Percentiles rank a stretch among this genome's conserved stretches.
Evolutionary conservation across 2,113 vertebrate species (phyloP).

Genomic region (Pangasianodon gigas): DNA sequence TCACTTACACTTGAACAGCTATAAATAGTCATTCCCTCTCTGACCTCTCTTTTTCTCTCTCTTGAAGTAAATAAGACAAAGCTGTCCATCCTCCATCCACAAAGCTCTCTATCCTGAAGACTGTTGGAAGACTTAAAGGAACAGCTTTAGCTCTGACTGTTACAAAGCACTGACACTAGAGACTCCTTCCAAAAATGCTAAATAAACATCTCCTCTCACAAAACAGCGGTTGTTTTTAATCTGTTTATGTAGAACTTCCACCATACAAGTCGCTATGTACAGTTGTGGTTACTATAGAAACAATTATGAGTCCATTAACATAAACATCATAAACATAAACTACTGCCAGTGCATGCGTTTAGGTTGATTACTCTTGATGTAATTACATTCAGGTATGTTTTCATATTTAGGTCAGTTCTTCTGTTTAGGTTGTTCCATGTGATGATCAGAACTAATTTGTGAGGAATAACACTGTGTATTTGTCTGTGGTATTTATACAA

Average conservation of each 20-base stretch:
- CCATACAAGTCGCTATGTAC: background rate
- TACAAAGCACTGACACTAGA: background rate
- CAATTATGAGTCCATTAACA: background rate
- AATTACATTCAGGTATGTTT: slow-evolving; percentile 6
- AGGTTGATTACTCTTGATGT: background rate
- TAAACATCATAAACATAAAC: background rate
- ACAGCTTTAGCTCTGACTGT: background rate
- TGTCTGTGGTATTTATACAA: background rate
- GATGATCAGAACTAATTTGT: slow-evolving; percentile 68
- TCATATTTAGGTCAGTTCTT: slow-evolving; percentile 68
- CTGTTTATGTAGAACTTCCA: background rate
- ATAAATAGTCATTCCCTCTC: background rate
- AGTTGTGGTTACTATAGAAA: background rate
- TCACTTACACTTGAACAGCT: too few species aligned
- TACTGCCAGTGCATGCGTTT: background rate
- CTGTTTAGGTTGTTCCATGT: slow-evolving; percentile 60
- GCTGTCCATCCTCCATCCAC: background rate
- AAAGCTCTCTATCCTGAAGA: background rate
- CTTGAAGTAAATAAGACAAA: background rate
- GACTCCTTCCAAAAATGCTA: background rate
- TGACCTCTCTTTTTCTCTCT: background rate
- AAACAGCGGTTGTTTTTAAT: background rate
- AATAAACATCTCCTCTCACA: background rate
- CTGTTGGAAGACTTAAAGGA: background rate
- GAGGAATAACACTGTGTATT: background rate